Conservation (phyloP, 1,140 invertebrate genomes). For the Hyles vespertilio region DNA sequence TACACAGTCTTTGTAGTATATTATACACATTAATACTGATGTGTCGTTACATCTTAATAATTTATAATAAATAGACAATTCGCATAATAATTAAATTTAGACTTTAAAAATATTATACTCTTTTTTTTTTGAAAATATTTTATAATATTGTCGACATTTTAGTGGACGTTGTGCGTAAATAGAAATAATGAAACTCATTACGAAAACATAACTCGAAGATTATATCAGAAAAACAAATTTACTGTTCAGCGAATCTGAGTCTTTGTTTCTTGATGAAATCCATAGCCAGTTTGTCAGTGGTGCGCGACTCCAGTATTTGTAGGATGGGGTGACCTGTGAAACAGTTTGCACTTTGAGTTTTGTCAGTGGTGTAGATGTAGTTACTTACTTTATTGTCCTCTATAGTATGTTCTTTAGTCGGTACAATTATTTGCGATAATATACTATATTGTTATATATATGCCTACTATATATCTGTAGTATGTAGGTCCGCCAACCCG, state of each 20-base stretch:
- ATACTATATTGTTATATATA: too few species aligned
- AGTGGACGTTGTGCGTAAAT: constrained; percentile 65
- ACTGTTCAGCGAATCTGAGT: constrained; percentile 77
- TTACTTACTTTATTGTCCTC: too few species aligned
- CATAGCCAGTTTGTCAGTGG: constrained; percentile 88
- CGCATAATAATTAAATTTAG: constrained; percentile 17
- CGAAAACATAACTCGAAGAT: constrained; percentile 19
- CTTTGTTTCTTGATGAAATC: constrained; percentile 94
- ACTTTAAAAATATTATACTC: constrained; percentile 34
- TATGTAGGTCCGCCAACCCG: too few species aligned
- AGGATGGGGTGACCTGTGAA: constrained; percentile 86
- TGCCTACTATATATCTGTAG: too few species aligned
- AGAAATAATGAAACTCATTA: constrained; percentile 27
- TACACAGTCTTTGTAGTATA: constrained; percentile 69
- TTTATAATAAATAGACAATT: constrained; percentile 43
- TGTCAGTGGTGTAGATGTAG: too few species aligned
- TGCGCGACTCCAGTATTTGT: constrained; percentile 88
- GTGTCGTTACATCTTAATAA: constrained; percentile 39
- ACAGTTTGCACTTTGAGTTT: not conserved
- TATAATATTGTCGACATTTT: constrained; percentile 65
- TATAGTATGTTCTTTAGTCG: too few species aligned
- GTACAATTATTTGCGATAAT: too few species aligned
- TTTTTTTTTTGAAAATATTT: constrained; percentile 38
- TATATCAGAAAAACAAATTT: constrained; percentile 32
- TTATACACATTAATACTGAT: constrained; percentile 66